Percentiles rank a stretch among this genome's conserved stretches.
phyloP scores from a whole-genome alignment of 2,113 vertebrate species.

The Protobothrops flavoviridis region DNA sequence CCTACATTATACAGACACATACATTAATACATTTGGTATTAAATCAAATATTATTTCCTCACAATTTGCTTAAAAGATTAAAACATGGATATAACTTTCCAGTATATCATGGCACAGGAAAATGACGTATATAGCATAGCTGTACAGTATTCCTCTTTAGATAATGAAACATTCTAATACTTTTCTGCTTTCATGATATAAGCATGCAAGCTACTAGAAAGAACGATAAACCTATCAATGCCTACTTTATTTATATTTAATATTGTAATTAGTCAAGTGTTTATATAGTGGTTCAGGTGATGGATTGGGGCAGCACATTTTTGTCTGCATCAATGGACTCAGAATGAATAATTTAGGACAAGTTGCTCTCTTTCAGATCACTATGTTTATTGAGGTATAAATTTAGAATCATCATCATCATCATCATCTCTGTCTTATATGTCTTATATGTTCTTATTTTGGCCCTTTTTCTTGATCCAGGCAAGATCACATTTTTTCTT shows the following conservation, averaged over 20 bases:
- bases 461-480: background rate
- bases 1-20: no score
- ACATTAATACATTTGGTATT: no score
- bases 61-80: background rate
- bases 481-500: background rate
- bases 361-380: no score
- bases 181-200: background rate
- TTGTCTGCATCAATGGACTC: no score
- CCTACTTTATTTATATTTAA: conserved; percentile 1
- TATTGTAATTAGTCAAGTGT: background rate
- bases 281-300: no score
- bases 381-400: no score
- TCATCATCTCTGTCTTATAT: background rate
- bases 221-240: conserved; percentile 1
- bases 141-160: background rate
- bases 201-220: background rate
- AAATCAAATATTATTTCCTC: no score
- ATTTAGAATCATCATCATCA: no score
- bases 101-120: background rate
- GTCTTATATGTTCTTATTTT: background rate
- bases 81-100: background rate
- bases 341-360: no score
- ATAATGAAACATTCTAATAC: background rate
- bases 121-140: background rate
- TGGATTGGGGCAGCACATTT: no score